phyloP scores from a whole-genome alignment of 2,888 invertebrate species.

The Napeogenes inachia region DNA sequence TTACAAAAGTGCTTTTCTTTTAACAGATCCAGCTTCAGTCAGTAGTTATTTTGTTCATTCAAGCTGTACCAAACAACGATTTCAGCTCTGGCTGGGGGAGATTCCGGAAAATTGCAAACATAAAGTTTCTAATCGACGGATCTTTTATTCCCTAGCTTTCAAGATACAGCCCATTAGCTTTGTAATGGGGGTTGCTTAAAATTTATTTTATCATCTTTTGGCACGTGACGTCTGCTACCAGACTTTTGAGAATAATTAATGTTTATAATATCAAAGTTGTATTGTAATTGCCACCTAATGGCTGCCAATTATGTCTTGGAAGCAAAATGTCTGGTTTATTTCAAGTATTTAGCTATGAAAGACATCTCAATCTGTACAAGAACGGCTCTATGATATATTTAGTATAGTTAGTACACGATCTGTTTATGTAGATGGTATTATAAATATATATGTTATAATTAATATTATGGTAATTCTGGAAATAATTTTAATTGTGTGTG shows the following conservation, averaged over 20 bases:
- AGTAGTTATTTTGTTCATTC: slow-evolving; percentile 3
- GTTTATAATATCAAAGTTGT: slow-evolving; percentile 5
- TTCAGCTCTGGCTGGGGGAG: slow-evolving; percentile 50
- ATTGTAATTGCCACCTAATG: background rate
- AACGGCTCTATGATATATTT: no score
- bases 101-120: slow-evolving; percentile 71
- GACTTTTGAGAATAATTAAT: slow-evolving; percentile 8
- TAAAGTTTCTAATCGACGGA: slow-evolving; percentile 77
- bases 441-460: no score
- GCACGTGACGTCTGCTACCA: slow-evolving; percentile 70
- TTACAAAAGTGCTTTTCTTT: no score
- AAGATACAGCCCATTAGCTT: slow-evolving; percentile 76
- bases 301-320: slow-evolving; percentile 6
- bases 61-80: slow-evolving; percentile 26
- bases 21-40: slow-evolving; percentile 1
- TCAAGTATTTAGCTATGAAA: no score
- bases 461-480: no score
- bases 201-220: slow-evolving; percentile 76
- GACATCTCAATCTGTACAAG: no score
- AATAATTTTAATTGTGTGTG: no score
- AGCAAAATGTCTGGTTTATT: background rate
- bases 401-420: no score
- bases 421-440: no score
- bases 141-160: slow-evolving; percentile 73
- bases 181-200: slow-evolving; percentile 72